phyloP scores from a whole-genome alignment of 1,140 invertebrate genomes.

The Leptonema lineaticorne region DNA sequence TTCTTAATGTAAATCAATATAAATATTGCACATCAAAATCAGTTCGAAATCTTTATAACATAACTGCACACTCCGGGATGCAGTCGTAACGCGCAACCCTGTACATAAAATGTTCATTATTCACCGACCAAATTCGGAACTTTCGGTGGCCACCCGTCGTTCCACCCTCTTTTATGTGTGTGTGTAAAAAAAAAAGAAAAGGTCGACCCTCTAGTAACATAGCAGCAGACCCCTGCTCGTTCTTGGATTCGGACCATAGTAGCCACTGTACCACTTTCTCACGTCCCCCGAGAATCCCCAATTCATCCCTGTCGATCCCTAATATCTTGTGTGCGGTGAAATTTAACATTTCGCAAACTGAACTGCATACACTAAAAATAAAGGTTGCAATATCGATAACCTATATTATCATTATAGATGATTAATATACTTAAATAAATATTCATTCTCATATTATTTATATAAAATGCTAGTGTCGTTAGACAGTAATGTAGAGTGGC shows the following conservation, averaged over 20 bases:
- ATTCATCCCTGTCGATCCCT: neutral
- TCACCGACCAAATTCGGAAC: slow-evolving; percentile 3
- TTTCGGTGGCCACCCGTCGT: neutral
- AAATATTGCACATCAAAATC: neutral
- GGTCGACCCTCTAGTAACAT: neutral
- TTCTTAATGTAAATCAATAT: no score
- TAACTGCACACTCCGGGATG: neutral
- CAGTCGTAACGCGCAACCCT: neutral
- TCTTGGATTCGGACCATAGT: neutral
- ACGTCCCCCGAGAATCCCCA: neutral
- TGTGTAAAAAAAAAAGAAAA: slow-evolving; percentile 3
- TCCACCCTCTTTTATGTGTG: neutral
- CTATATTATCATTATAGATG: no score
- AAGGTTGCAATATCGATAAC: no score
- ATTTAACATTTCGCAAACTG: neutral
- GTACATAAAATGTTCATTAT: slow-evolving; percentile 4
- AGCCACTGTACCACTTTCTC: neutral
- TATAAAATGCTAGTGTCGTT: no score
- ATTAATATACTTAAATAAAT: no score
- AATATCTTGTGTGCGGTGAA: neutral
- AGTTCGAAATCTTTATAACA: neutral
- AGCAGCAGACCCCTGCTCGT: neutral
- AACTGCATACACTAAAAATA: no score
- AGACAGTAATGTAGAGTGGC: no score
- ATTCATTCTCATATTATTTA: no score